phyloP scores from a whole-genome alignment of 1,140 invertebrate species.

The Megalonaias nervosa region DNA sequence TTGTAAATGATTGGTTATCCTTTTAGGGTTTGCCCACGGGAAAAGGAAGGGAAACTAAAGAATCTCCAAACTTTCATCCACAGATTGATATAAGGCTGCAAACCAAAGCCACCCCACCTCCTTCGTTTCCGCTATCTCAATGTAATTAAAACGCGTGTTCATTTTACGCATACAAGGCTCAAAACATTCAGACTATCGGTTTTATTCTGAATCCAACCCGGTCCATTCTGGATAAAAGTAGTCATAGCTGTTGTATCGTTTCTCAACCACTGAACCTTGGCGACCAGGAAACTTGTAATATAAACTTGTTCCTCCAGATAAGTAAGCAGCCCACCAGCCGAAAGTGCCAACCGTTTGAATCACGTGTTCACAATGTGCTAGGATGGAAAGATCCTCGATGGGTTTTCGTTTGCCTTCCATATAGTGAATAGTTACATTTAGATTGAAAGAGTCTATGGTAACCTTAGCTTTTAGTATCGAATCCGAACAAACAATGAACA shows the following conservation, averaged over 20 bases:
- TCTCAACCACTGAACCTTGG: constrained; percentile 7
- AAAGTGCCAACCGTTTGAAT: constrained; percentile 47
- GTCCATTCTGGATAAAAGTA: constrained; percentile 41
- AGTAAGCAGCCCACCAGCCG: constrained; percentile 50
- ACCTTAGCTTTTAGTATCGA: constrained; percentile 10
- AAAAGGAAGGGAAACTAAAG: too few species aligned
- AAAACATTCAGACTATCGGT: too few species aligned
- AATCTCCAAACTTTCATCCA: too few species aligned
- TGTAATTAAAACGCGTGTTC: too few species aligned
- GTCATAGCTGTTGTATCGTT: constrained; percentile 24
- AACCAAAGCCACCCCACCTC: too few species aligned
- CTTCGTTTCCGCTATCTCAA: too few species aligned
- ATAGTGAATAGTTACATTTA: neutral
- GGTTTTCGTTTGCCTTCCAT: neutral
- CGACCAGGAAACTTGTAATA: constrained; percentile 38
- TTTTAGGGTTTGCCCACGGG: too few species aligned
- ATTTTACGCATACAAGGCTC: too few species aligned
- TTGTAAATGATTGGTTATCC: too few species aligned
- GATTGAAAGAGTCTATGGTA: neutral
- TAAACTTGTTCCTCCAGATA: constrained; percentile 44
- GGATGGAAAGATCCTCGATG: constrained; percentile 54
- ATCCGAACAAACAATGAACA: constrained; percentile 5
- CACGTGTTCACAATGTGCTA: constrained; percentile 43
- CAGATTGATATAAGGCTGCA: too few species aligned
- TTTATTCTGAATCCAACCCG: too few species aligned